phyloP scores from a whole-genome alignment of 2,113 vertebrate genomes.

The Centrocercus urophasianus region DNA sequence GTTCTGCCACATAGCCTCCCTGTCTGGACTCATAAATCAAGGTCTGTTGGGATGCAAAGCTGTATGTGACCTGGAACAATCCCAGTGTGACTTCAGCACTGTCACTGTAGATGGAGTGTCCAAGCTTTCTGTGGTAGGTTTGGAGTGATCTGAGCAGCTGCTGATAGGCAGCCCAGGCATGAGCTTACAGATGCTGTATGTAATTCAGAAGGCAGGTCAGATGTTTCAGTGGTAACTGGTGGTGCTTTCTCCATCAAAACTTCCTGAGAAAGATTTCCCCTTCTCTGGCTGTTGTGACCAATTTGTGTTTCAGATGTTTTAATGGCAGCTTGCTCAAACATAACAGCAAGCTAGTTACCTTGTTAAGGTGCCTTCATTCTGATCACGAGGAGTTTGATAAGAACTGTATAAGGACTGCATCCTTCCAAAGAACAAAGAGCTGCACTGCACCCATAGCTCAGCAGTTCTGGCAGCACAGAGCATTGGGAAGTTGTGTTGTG shows the following conservation, averaged over 20 bases:
- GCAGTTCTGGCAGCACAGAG: not conserved
- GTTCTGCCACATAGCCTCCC: not conserved
- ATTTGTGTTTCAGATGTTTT: not conserved
- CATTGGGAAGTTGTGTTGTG: not conserved
- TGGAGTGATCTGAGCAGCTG: not conserved
- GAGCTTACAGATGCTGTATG: not conserved
- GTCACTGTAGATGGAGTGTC: not conserved
- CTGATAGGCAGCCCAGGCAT: not conserved
- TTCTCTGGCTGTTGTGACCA: not conserved
- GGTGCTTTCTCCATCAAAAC: not conserved
- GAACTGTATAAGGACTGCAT: not conserved
- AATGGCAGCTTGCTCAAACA: not conserved
- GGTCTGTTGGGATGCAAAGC: not conserved
- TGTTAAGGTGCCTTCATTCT: not conserved
- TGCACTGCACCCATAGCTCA: not conserved
- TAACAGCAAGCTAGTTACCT: not conserved
- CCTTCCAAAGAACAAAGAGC: not conserved
- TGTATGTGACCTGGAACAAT: not conserved
- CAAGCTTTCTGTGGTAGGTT: not conserved
- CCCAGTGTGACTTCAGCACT: not conserved
- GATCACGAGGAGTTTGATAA: not conserved
- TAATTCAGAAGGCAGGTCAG: not conserved
- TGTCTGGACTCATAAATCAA: not conserved
- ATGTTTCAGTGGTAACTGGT: not conserved
- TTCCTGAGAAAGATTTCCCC: conserved; percentile 7